These are phyloP conservation scores for Drosophila auraria DNA, from an alignment of 1,140 invertebrate species.

Conservation along the genomic window DNA sequence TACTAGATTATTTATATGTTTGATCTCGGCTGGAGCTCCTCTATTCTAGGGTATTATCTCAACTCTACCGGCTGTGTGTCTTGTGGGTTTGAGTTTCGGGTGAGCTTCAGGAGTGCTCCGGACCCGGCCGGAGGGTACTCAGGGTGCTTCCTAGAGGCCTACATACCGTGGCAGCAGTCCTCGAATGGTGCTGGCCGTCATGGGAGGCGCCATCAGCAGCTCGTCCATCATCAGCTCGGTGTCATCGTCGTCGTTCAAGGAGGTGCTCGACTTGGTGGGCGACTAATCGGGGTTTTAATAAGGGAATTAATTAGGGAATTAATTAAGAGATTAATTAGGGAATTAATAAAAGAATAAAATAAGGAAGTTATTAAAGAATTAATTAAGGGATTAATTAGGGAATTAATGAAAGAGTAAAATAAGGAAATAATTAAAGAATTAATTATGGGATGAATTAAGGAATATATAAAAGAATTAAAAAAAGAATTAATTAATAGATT, in stretches of 20 bases:
- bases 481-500: too few relatives aligned
- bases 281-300: slow-evolving; percentile 78
- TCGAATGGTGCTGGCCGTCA: slow-evolving; percentile 88
- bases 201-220: slow-evolving; percentile 89
- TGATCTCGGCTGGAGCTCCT: too few relatives aligned
- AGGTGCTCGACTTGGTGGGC: slow-evolving; percentile 88
- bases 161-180: slow-evolving; percentile 88
- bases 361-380: too few relatives aligned
- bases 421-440: too few relatives aligned
- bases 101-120: too few relatives aligned
- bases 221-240: slow-evolving; percentile 91
- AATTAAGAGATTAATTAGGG: too few relatives aligned
- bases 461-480: too few relatives aligned
- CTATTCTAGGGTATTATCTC: slow-evolving; percentile 24
- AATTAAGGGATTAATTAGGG: too few relatives aligned
- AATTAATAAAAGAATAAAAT: too few relatives aligned
- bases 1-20: not conserved
- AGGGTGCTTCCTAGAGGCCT: not conserved
- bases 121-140: too few relatives aligned
- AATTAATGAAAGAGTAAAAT: too few relatives aligned
- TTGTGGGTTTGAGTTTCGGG: not conserved
- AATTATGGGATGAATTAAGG: too few relatives aligned
- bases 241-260: slow-evolving; percentile 88
- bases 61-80: slow-evolving; percentile 26
- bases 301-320: not conserved